Evolutionary conservation across 92 coral and sea anemone genomes (phyloP).

Genomic region (Virgularia gustaviana): DNA sequence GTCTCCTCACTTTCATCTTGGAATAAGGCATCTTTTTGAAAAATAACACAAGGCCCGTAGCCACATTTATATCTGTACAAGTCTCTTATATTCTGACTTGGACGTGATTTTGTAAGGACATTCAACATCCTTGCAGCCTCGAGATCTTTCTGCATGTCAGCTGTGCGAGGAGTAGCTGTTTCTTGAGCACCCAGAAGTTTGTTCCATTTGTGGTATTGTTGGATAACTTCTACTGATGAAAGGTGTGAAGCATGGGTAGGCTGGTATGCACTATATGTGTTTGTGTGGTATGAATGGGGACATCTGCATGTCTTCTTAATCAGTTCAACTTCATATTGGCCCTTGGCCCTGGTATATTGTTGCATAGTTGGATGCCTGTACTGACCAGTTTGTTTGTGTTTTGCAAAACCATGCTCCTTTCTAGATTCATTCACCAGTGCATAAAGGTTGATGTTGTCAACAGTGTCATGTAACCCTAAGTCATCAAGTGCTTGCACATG

Average conservation of each 20-base stretch:
- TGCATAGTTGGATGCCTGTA: slow-evolving; percentile 59
- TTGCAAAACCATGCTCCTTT: slow-evolving; percentile 59
- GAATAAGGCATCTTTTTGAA: slow-evolving; percentile 29
- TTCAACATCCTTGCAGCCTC: slow-evolving; percentile 29
- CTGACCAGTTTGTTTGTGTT: slow-evolving; percentile 52
- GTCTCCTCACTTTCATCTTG: neutral
- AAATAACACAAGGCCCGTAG: slow-evolving; percentile 26
- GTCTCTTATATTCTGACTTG: slow-evolving; percentile 27
- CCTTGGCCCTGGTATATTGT: slow-evolving; percentile 48
- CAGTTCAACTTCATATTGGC: slow-evolving; percentile 48
- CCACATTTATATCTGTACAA: slow-evolving; percentile 37
- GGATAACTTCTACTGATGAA: slow-evolving; percentile 29
- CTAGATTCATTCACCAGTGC: slow-evolving; percentile 55
- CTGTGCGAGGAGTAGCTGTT: neutral
- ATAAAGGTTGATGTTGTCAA: slow-evolving; percentile 45
- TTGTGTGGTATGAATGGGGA: slow-evolving; percentile 59
- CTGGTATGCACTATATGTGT: slow-evolving; percentile 50
- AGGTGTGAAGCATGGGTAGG: slow-evolving; percentile 46
- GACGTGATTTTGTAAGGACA: slow-evolving; percentile 13
- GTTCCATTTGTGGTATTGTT: slow-evolving; percentile 27
- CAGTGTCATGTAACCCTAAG: neutral
- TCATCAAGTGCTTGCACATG: slow-evolving; percentile 10
- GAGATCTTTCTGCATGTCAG: slow-evolving; percentile 16
- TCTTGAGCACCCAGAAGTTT: neutral
- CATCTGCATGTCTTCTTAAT: slow-evolving; percentile 59